These are phyloP conservation scores for Sander vitreus DNA, from an alignment of 2,113 vertebrate species.

Conservation along the genomic window DNA sequence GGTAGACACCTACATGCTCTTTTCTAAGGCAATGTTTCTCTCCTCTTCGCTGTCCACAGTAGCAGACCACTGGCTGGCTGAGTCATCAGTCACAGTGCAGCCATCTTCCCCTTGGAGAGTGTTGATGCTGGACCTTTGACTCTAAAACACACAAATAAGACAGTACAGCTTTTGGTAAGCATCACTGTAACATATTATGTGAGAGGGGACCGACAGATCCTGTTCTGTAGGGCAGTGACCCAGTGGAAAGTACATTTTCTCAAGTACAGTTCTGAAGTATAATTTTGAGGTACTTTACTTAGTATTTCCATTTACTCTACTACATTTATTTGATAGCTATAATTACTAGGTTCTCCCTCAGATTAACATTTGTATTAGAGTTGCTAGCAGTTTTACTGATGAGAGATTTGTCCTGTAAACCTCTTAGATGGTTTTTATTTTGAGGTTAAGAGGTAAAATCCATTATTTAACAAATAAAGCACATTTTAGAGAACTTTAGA, in stretches of 20 bases:
- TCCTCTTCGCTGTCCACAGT: conserved; percentile 85
- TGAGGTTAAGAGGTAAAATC: neutral
- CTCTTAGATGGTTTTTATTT: neutral
- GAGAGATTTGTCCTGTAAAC: neutral
- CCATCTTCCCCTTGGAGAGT: conserved; percentile 68
- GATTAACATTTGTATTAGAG: neutral
- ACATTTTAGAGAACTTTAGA: neutral
- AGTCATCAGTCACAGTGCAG: conserved; percentile 73
- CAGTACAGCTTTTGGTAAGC: neutral
- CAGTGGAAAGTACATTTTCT: neutral
- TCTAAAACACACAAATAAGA: conserved; percentile 68
- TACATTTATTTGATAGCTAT: neutral
- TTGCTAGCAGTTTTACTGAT: neutral
- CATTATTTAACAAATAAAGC: neutral
- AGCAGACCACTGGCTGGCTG: conserved; percentile 73
- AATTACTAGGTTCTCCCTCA: neutral
- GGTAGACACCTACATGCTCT: conserved; percentile 88
- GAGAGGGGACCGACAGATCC: neutral
- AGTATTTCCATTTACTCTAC: neutral
- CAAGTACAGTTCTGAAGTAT: neutral
- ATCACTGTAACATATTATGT: neutral
- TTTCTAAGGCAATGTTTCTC: conserved; percentile 86
- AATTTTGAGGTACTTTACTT: neutral
- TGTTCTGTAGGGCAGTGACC: neutral
- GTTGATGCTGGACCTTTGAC: conserved; percentile 64